Base-by-base conservation (phyloP, 2,797 vertebrate genomes). In the Cuculus canorus region DNA sequence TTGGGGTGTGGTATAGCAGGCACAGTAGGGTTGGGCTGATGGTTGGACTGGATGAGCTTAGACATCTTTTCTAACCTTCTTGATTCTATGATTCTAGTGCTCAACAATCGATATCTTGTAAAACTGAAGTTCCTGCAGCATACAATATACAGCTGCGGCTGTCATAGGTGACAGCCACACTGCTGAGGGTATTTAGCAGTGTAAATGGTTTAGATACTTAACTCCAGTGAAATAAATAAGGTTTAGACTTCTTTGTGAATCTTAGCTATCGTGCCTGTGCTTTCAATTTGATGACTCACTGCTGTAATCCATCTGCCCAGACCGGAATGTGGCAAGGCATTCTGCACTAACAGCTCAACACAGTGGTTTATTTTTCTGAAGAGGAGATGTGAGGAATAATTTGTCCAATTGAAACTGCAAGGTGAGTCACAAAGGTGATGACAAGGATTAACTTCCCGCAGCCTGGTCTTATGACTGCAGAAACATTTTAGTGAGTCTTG, bases 401-500 rank as follows among this genome's bases (percentile, higher is more conserved):
- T 86, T 41, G 47, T 66, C 53, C 73, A 71, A 57, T 14, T 90
- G 90, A 86, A 83, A 66, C 73, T 41, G 82, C 53, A 76, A 90
- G 93, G 82, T 87, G 93, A 94, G 82, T 80, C 90, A 83, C 73
- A 75, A 57, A 87, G 82, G 86, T 66, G 93, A 83, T 76, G 90
- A 94, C 93, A 92, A 90, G 86, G 82, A 66, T 80, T 80, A 90
- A 79, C 78, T 86, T 90, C 68, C 73, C 16, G 33, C 78, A 61
- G 86, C 53, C 78, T 12, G 63, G 47, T 82, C 82, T 86, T 68
- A 80, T 61, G 82, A 79, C 63, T 56, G 68, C 57, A 37, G 72
- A 65, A 90, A 56, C 18, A 11, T 54, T 89, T 88, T 27, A 69
- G 56, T 1, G 5, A 35, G 43, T 52, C 70, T 72, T 69, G 37